phyloP scores from a whole-genome alignment of 2,888 invertebrate genomes.

The Euplexia lucipara region DNA sequence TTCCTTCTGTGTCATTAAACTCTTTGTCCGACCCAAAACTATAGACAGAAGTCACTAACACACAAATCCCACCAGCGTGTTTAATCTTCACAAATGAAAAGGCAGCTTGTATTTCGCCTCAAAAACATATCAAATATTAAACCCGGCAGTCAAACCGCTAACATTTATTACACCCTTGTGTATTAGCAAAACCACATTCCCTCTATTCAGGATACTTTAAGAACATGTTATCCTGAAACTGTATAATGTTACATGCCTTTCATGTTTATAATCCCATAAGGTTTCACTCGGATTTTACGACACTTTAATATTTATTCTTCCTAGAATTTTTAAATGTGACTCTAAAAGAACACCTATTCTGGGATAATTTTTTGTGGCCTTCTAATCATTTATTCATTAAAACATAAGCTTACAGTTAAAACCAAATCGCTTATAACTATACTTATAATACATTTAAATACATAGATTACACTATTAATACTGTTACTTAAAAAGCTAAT shows the following conservation, averaged over 20 bases:
- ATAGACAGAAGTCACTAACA: neutral
- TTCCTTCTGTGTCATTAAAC: too few relatives aligned
- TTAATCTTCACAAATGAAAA: neutral
- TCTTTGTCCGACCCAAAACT: neutral
- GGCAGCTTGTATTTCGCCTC: neutral
- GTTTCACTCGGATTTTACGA: neutral
- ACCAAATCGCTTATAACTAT: too few relatives aligned
- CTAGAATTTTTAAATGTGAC: neutral
- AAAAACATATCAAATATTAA: conserved; percentile 5
- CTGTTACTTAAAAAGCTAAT: too few relatives aligned
- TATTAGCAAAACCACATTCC: neutral
- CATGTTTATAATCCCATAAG: neutral
- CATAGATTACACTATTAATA: too few relatives aligned
- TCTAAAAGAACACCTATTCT: too few relatives aligned
- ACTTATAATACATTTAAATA: too few relatives aligned
- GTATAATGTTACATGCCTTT: conserved; percentile 20
- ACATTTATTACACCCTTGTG: neutral
- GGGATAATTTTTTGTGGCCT: too few relatives aligned
- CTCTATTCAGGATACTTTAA: conserved; percentile 9
- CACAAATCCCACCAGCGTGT: neutral
- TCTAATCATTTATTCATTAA: too few relatives aligned
- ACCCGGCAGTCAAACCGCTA: neutral
- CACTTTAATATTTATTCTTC: neutral
- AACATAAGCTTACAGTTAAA: too few relatives aligned
- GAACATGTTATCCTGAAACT: conserved; percentile 20